Percentiles rank a stretch among this genome's conserved stretches.
phyloP scores from a whole-genome alignment of 2,113 vertebrate species.

The Gallinago media region DNA sequence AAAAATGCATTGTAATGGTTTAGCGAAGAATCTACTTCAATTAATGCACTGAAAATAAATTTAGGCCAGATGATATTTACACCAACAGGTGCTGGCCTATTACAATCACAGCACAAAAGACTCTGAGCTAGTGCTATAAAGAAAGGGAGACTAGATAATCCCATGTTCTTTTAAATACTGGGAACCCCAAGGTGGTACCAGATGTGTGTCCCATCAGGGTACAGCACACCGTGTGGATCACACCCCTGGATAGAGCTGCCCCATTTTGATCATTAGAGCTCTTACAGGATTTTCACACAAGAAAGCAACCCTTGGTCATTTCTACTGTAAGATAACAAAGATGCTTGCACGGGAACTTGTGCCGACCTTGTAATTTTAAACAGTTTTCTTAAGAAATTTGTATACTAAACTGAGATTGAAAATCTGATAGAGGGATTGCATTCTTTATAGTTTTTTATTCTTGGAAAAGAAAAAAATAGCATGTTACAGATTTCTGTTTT shows the following conservation, averaged over 20 bases:
- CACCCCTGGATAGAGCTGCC: neutral
- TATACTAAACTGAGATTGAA: neutral
- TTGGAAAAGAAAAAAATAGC: neutral
- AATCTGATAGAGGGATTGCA: neutral
- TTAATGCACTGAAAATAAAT: neutral
- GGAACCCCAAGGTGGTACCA: neutral
- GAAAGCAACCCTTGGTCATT: neutral
- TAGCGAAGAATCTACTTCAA: neutral
- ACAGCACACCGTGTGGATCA: fast-evolving
- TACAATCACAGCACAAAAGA: neutral
- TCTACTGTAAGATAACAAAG: neutral
- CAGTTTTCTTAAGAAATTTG: neutral
- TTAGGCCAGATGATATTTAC: neutral
- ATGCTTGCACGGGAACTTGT: fast-evolving
- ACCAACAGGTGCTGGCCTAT: neutral
- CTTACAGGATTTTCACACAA: neutral
- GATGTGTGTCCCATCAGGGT: fast-evolving
- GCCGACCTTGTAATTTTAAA: neutral
- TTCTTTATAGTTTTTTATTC: neutral
- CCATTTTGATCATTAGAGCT: neutral
- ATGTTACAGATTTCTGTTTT: neutral
- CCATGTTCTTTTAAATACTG: neutral
- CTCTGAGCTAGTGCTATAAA: neutral
- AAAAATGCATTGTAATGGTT: neutral
- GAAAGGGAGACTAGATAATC: neutral